phyloP scores from a whole-genome alignment of 2,888 invertebrate species.

The Drosophila stalkeri region DNA sequence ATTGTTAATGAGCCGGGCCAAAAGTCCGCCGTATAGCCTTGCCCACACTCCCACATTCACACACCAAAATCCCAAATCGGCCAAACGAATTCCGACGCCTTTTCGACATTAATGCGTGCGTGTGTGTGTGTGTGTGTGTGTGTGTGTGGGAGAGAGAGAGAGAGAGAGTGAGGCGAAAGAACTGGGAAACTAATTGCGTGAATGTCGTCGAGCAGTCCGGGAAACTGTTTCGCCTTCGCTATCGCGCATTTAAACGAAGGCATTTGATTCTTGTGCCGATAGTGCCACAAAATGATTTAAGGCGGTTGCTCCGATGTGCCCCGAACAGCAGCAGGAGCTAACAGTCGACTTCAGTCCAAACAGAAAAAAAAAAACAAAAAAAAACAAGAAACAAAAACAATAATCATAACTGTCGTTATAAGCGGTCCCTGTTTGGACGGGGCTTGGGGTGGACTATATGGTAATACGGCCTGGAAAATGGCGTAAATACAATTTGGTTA shows the following conservation, averaged over 20 bases:
- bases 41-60: slow-evolving; percentile 12
- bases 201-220: slow-evolving; percentile 59
- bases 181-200: slow-evolving; percentile 71
- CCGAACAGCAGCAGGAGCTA: slow-evolving; percentile 1
- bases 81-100: slow-evolving; percentile 66
- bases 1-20: slow-evolving; percentile 76
- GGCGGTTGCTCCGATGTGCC: slow-evolving; percentile 25
- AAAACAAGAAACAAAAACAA: slow-evolving; percentile 67
- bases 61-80: slow-evolving; percentile 3
- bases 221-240: slow-evolving; percentile 60
- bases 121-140: not conserved
- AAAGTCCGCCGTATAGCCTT: not conserved
- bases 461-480: slow-evolving; percentile 45
- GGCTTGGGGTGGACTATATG: not conserved
- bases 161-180: not conserved
- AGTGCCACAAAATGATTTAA: slow-evolving; percentile 77
- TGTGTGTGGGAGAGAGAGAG: not conserved
- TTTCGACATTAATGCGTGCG: slow-evolving; percentile 64
- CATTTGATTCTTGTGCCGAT: slow-evolving; percentile 78
- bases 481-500: slow-evolving; percentile 53
- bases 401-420: slow-evolving; percentile 70
- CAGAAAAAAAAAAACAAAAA: not conserved
- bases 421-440: slow-evolving; percentile 6
- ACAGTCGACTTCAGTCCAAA: not conserved
- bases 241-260: slow-evolving; percentile 80